phyloP scores from a whole-genome alignment of 1,140 invertebrate genomes.

The Idris sp. region DNA sequence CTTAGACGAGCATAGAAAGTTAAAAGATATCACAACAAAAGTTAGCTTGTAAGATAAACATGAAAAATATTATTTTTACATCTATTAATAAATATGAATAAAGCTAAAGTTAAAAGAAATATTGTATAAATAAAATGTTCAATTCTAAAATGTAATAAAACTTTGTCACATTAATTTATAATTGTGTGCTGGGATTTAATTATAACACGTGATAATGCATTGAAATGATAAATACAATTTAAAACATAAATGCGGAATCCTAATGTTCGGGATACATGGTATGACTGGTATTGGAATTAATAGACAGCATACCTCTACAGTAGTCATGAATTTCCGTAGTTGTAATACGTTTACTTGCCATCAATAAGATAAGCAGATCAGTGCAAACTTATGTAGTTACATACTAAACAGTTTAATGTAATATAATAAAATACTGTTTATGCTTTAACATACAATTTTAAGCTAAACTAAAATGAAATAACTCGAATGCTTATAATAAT shows the following conservation, averaged over 20 bases:
- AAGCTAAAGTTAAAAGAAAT: too few species aligned
- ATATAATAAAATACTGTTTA: neutral
- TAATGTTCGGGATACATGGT: constrained; percentile 4
- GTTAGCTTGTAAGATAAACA: too few species aligned
- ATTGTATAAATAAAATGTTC: too few species aligned
- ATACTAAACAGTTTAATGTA: constrained; percentile 2
- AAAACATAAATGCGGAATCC: neutral
- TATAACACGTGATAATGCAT: neutral
- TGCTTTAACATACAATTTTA: too few species aligned
- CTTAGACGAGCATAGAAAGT: too few species aligned
- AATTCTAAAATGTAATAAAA: too few species aligned
- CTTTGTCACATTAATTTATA: too few species aligned
- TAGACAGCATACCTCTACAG: constrained; percentile 20
- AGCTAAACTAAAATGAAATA: neutral
- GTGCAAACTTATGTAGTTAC: neutral
- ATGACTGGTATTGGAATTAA: constrained; percentile 20
- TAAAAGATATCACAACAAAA: too few species aligned
- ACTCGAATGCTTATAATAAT: too few species aligned
- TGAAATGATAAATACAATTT: constrained; percentile 4
- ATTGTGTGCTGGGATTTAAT: too few species aligned
- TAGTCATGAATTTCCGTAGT: constrained; percentile 16
- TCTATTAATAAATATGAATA: too few species aligned
- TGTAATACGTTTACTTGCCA: constrained; percentile 17
- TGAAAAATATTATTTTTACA: too few species aligned
- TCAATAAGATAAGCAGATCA: constrained; percentile 19